These are phyloP conservation scores for human (Homo sapiens) DNA, from an alignment of 2,113 vertebrate genomes.

Conservation along the genomic window DNA sequence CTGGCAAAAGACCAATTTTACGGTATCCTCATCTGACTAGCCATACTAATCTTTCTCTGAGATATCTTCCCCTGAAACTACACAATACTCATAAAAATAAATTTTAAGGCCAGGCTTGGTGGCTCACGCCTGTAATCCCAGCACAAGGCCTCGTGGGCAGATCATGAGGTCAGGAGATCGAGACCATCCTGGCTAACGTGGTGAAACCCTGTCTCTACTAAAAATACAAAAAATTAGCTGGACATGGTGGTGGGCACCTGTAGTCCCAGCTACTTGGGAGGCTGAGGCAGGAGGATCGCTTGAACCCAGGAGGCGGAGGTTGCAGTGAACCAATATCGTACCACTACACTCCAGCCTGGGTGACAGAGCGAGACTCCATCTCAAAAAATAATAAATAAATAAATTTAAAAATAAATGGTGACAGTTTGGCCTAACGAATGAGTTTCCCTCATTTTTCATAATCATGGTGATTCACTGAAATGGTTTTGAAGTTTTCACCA, in stretches of 20 bases:
- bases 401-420: not conserved
- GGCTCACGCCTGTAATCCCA: too few relatives aligned
- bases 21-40: not conserved
- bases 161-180: too few relatives aligned
- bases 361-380: too few relatives aligned
- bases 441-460: not conserved
- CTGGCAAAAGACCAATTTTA: not conserved
- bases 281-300: too few relatives aligned
- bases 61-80: not conserved
- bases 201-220: too few relatives aligned
- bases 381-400: not conserved
- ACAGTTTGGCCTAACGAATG: not conserved
- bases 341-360: too few relatives aligned
- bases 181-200: too few relatives aligned
- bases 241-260: too few relatives aligned
- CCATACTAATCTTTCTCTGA: not conserved
- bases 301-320: fast-evolving
- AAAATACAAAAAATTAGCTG: too few relatives aligned
- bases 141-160: too few relatives aligned
- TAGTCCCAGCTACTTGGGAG: too few relatives aligned
- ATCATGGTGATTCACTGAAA: not conserved
- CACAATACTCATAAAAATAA: not conserved
- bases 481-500: not conserved
- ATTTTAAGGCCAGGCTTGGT: not conserved
- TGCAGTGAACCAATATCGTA: too few relatives aligned